phyloP scores from a whole-genome alignment of 2,113 vertebrate genomes.

The Rhipidura dahli region DNA sequence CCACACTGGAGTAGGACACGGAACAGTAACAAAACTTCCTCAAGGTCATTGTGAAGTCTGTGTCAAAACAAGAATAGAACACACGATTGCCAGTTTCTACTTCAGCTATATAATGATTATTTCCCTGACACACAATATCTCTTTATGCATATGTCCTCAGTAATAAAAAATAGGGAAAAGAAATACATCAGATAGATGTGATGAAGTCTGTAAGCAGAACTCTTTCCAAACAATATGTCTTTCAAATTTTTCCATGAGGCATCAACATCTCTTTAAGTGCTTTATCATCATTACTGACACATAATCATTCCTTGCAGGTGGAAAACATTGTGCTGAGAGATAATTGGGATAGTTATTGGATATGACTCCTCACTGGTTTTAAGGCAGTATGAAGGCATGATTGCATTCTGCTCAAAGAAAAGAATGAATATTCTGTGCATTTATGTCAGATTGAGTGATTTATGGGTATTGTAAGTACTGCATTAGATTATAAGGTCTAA shows the following conservation, averaged over 20 bases:
- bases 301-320: slow-evolving; percentile 68
- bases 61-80: slow-evolving; percentile 6
- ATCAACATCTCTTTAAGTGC: slow-evolving; percentile 64
- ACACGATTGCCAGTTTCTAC: slow-evolving; percentile 10
- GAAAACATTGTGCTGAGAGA: slow-evolving; percentile 66
- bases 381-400: slow-evolving; percentile 61
- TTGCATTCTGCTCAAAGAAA: slow-evolving; percentile 67
- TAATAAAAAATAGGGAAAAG: slow-evolving; percentile 52
- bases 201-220: slow-evolving; percentile 36
- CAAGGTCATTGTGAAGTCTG: slow-evolving; percentile 35
- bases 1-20: background rate
- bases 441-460: slow-evolving; percentile 68
- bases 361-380: slow-evolving; percentile 67
- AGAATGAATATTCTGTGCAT: slow-evolving; percentile 60
- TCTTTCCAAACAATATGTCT: slow-evolving; percentile 42
- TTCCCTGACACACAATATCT: slow-evolving; percentile 18
- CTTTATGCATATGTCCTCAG: slow-evolving; percentile 53
- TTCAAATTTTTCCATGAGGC: slow-evolving; percentile 44
- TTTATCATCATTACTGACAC: slow-evolving; percentile 65
- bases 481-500: slow-evolving; percentile 41
- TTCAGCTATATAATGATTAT: slow-evolving; percentile 29
- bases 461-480: slow-evolving; percentile 54
- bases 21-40: background rate
- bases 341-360: slow-evolving; percentile 72
- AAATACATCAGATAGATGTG: slow-evolving; percentile 27